These are phyloP conservation scores for Acanthornis magna DNA, from an alignment of 2,797 vertebrate species.

Conservation along the genomic window DNA sequence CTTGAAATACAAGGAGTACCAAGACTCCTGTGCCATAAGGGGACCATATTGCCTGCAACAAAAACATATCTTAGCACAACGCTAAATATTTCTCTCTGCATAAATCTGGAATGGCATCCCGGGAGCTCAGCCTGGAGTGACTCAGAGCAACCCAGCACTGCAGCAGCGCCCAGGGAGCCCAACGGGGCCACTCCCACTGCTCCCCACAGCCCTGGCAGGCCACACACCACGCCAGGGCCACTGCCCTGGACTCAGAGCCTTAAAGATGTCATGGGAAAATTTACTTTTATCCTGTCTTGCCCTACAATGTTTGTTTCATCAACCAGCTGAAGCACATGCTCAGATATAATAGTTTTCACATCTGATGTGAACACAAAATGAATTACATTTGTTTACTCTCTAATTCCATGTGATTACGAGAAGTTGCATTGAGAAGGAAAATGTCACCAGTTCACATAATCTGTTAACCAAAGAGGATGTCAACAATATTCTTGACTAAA, in stretches of 20 bases:
- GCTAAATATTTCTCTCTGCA: constrained; percentile 60
- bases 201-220: too few relatives aligned
- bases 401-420: background rate
- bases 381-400: background rate
- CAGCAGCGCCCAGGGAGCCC: background rate
- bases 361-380: background rate
- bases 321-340: background rate
- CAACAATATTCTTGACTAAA: background rate
- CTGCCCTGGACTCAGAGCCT: background rate
- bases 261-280: background rate
- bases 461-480: background rate
- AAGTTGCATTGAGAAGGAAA: background rate
- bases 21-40: constrained; percentile 44
- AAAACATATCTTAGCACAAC: constrained; percentile 50
- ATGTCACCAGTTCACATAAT: background rate
- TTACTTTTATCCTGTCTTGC: rapidly evolving
- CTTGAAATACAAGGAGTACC: constrained; percentile 20
- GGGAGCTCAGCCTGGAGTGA: background rate
- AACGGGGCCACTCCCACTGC: rapidly evolving
- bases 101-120: constrained; percentile 39
- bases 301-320: background rate
- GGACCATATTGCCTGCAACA: constrained; percentile 56
- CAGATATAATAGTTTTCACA: background rate
- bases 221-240: background rate
- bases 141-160: background rate